These are phyloP conservation scores for Galagoides demidoff DNA, from an alignment of 2,797 vertebrate genomes.

Conservation along the genomic window DNA sequence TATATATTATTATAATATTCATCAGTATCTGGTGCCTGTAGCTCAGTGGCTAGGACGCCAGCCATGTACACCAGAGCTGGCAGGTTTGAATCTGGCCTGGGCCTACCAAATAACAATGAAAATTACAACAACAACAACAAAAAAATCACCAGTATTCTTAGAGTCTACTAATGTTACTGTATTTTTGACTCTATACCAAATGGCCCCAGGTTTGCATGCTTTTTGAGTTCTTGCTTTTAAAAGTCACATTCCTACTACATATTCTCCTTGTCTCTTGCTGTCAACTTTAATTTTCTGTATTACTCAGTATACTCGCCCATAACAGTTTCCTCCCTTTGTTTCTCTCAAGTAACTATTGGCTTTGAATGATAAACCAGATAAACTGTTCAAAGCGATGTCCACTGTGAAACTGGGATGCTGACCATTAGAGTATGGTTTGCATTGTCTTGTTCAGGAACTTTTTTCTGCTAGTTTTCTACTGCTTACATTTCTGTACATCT, in stretches of 20 bases:
- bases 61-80: too few relatives aligned
- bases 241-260: not conserved
- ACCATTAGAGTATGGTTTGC: not conserved
- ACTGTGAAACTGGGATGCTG: not conserved
- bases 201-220: not conserved
- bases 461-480: not conserved
- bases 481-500: not conserved
- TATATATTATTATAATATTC: not conserved
- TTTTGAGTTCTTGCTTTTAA: conserved; percentile 19
- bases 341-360: not conserved
- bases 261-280: not conserved
- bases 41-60: too few relatives aligned
- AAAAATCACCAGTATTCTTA: not conserved
- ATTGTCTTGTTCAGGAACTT: not conserved
- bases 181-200: not conserved
- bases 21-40: too few relatives aligned
- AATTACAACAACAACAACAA: too few relatives aligned
- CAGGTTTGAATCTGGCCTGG: too few relatives aligned
- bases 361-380: conserved; percentile 32
- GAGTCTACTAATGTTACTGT: not conserved
- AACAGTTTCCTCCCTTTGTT: not conserved
- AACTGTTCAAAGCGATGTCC: not conserved
- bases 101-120: too few relatives aligned
- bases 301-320: not conserved
- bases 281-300: not conserved